A percentile compares a stretch with the other conserved stretches of the same genome.
phyloP scores from a whole-genome alignment of 2,113 vertebrate species.

The Gobiocypris rarus region DNA sequence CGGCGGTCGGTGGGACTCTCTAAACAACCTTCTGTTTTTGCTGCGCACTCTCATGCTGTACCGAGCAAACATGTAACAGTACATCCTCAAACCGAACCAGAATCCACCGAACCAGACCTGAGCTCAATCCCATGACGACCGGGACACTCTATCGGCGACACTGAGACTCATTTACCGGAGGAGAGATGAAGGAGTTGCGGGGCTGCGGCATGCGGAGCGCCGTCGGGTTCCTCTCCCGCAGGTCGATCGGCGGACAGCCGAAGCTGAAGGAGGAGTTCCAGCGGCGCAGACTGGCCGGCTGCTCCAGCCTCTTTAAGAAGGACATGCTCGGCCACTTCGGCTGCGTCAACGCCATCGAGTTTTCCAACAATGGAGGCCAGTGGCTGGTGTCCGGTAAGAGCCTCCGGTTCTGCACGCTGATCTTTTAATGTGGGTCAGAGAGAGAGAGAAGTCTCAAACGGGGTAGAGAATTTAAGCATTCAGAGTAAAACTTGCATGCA shows the following conservation, averaged over 20 bases:
- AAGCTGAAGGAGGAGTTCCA: conserved; percentile 95
- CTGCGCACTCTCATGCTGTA: conserved; percentile 17
- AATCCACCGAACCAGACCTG: background rate
- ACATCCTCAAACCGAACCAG: background rate
- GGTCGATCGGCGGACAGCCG: conserved; percentile 86
- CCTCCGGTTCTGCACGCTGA: conserved; percentile 45
- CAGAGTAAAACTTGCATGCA: background rate
- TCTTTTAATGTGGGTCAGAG: conserved; percentile 28
- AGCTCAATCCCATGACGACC: background rate
- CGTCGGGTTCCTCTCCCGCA: conserved; percentile 94
- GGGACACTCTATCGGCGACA: background rate
- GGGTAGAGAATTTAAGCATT: background rate
- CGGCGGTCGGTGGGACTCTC: conserved; percentile 46
- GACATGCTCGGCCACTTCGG: conserved; percentile 97
- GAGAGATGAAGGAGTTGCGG: conserved; percentile 83
- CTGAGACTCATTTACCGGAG: background rate
- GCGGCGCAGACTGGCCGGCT: conserved; percentile 88
- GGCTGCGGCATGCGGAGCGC: conserved; percentile 91
- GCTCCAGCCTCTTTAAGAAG: conserved; percentile 93
- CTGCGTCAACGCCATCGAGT: conserved; percentile 99
- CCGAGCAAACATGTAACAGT: conserved; percentile 41
- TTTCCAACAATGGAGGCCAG: conserved; percentile 97
- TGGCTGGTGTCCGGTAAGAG: conserved; percentile 96
- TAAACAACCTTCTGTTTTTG: conserved; percentile 52
- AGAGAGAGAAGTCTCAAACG: background rate